Evolutionary conservation across 2,113 vertebrate genomes (phyloP), one percentile per base, ranked within the genome.

Genomic region (Oryzias javanicus): DNA sequence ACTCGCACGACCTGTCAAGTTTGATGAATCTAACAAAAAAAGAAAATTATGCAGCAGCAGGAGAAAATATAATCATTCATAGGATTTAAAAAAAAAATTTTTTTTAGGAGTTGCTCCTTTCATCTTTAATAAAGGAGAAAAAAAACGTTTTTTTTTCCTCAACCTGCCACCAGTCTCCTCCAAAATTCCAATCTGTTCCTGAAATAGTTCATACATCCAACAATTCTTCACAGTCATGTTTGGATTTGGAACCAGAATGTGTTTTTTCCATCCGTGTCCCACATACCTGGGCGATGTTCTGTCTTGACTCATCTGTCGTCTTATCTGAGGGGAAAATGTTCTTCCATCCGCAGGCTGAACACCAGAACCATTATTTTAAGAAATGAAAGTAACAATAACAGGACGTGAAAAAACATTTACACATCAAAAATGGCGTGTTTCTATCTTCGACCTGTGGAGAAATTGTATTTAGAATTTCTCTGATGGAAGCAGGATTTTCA

Each of bases 141-240:
- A 35, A 35, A 29, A 5, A 8, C n/a, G n/a, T n/a, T n/a, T n/a
- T n/a, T n/a, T n/a, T n/a, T n/a, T n/a, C n/a, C n/a, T n/a, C n/a
- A n/a, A n/a, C n/a, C n/a, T n/a, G n/a, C n/a, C 47, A 64, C 49
- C 53, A 53, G 64, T 57, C 16, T 18, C 51, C 49, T 72, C 17
- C 35, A 57, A 57, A 47, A 61, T 53, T 46, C 13, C 8, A 40
- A 47, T 19, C 42, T 53, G 22, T 20, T 40, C 16, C 54, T 49
- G 49, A 75, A 27, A 66, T 73, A 3, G 56, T 59, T 27, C 65
- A 29, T 48, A 71, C n/a, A 24, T 44, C 42, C 44, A 18, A 69
- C 27, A 46, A 60, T 70, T 70, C 19, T 72, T 67, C 44, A 64
- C 49, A 57, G 60, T 42, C 14, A 49, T 4, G 41, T 60, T 47